Conservation (phyloP, 1,140 invertebrate genomes). For the Asobara japonica region DNA sequence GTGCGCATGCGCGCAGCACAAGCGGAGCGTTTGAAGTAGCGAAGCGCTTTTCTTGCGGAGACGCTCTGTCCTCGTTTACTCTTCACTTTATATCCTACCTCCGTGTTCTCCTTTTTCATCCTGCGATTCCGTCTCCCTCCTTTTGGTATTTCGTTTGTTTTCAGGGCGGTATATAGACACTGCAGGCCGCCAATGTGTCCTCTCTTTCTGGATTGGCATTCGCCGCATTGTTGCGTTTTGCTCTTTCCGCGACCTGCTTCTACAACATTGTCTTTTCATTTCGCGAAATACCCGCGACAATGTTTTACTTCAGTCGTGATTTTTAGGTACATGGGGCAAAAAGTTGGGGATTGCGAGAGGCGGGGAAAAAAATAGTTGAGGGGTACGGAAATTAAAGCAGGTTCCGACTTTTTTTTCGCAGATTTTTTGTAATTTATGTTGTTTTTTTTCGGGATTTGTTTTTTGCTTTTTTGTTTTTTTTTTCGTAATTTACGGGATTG, state of each 20-base stretch:
- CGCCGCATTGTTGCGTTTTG: constrained; percentile 48
- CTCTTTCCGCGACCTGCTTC: constrained; percentile 41
- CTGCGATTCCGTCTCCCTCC: constrained; percentile 38
- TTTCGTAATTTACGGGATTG: background rate
- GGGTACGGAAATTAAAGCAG: no score
- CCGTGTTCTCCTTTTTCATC: constrained; percentile 25
- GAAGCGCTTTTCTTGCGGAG: constrained; percentile 48
- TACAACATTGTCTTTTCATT: constrained; percentile 46
- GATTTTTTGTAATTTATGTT: no score
- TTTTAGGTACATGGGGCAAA: no score
- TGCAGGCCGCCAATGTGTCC: constrained; percentile 15
- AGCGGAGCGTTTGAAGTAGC: constrained; percentile 64
- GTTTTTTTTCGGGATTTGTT: background rate
- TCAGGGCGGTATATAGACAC: constrained; percentile 46
- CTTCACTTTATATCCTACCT: constrained; percentile 36
- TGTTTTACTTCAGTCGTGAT: background rate
- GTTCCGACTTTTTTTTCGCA: no score
- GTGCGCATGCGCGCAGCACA: constrained; percentile 32
- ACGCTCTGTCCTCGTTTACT: constrained; percentile 32
- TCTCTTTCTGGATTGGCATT: constrained; percentile 35
- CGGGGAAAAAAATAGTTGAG: background rate
- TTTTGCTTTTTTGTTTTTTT: background rate
- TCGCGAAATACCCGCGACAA: constrained; percentile 20
- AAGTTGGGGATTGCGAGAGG: background rate
- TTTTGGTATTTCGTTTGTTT: constrained; percentile 64